Base-by-base conservation (phyloP, 2,797 vertebrate genomes). In the Holocentrus rufus region DNA sequence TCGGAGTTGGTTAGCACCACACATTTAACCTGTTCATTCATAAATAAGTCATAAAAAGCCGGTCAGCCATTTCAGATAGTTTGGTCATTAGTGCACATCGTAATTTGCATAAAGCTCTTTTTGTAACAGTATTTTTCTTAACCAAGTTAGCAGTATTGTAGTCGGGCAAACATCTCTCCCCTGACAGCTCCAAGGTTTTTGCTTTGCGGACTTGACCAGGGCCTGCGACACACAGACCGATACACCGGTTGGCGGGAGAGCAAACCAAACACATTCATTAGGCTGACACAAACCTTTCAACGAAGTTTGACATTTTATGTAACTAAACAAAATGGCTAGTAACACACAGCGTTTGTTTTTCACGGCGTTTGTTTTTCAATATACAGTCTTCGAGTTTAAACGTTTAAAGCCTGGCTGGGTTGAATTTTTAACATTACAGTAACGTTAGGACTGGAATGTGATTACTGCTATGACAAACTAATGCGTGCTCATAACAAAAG, bases 231-330 rank as follows among this genome's bases (percentile, higher is more conserved):
- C 74, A 50, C 70, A 53, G 57, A 68, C 56, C 30, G n/a, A 62
- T 59, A 53, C 22, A 66, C 64, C 64, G 87, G 89, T 92, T 92
- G 94, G 93, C 94, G 94, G 94, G 93, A 94, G 92, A 88, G 84
- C 53, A 79, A 85, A 78, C 71, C 70, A 83, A 89, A 88, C 86
- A 83, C 55, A 71, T 59, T 55, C 61, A 49, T 23, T 23, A 23
- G 9, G 64, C 3, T 25, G 18, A 15, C n/a, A 5, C 0, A n/a
- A n/a, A 46, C 4, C 7, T 15, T 34, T 5, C 15, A 22, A n/a
- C 55, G 0, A 2, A n/a, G 4, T 30, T 6, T 36, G 31, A 14
- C 22, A 34, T 55, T 22, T 22, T 46, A 25, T 55, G 8, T 1
- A 15, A n/a, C 30, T 5, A 57, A 34, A n/a, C 55, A 34, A 22